Evolutionary conservation across 2,113 vertebrate genomes (phyloP), one percentile per base, ranked within the genome.

Genomic region (Malaclemys terrapin): DNA sequence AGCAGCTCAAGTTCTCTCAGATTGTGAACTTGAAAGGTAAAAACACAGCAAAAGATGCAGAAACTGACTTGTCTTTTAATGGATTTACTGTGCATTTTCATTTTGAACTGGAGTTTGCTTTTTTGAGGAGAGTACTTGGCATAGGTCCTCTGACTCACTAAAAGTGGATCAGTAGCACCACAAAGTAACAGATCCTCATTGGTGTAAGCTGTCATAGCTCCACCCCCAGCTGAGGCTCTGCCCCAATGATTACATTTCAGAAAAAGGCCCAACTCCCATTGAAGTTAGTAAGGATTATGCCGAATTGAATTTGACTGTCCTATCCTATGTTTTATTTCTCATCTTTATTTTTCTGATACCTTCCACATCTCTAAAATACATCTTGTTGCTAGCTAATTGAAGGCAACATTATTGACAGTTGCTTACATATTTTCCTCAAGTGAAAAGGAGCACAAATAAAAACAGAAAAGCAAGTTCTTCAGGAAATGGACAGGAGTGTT

Each of bases 1-100:
- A 99, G 35, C 99, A 99, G 96, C 95, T 99, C 72, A 99, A 99
- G 93, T 99, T 99, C 97, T 99, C 99, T 94, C 99, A 99, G 97
- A 99, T 99, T 97, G 99, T 99, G 87, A 99, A 99, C 96, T 97
- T 99, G 90, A 99, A 99, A 99, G 99, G 99, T 99, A 97, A 96
- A 93, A 53, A 42, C 82, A 2, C 19, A 79, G 16, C 29, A 35
- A 25, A 31, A 79, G 2, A 62, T 52, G 83, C 52, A 45, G 25
- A 45, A 45, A 45, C 52, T 85, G 59, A 50, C 35, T 89, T 6
- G 16, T 38, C 4, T 89, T 42, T 22, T 25, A 76, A 25, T 78
- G n/a, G 25, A 24, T 53, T 88, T 88, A 42, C 24, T 81, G 35
- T 69, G 16, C 17, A 81, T 69, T 69, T 80, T 80, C 9, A 17